Evolutionary conservation across 2,113 vertebrate species (phyloP), one percentile per base, ranked within the genome.

Genomic region (Microcebus ravelobensis): DNA sequence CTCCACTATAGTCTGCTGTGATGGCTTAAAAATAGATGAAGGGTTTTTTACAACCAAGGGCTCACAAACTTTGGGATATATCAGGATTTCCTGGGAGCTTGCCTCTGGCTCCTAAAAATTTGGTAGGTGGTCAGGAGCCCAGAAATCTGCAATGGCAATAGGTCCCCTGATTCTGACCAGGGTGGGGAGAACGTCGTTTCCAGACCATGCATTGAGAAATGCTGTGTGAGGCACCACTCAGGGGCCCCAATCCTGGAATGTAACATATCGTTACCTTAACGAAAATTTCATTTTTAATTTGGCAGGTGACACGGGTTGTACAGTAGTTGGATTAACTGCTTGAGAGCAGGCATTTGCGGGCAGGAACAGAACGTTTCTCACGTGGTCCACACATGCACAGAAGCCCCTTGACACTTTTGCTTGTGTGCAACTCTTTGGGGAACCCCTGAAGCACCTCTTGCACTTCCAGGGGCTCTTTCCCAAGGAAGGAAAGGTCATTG

Each of bases 111-210:
- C n/a, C 15, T 61, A 25, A 1, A 6, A 5, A 45, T n/a, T 81
- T 68, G 11, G 29, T 20, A 34, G n/a, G 29, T 31, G 25, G 34
- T 59, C 12, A 63, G 15, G 21, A 68, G 18, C 10, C 48, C 45
- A 55, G 39, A 57, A 59, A 61, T 90, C 31, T 67, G 5, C 29
- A 12, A 11, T 23, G 14, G n/a, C 85, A 70, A 27, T 10, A 59
- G n/a, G 6, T 34, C 4, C 63, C n/a, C 21, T 10, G 6, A 29
- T 65, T 92, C 52, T 52, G 65, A 27, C 59, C 52, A 18, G 52
- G 17, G n/a, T 36, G 2, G 2, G 45, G 0, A 5, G 3, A 2
- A 1, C 48, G 0, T 3, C 3, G 8, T 55, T 15, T 91, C 48
- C 23, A 68, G 80, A 79, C 29, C 27, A 6, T 2, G 11, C 27